phyloP scores from a whole-genome alignment of 2,888 invertebrate species.

The Teinopalpus imperialis region DNA sequence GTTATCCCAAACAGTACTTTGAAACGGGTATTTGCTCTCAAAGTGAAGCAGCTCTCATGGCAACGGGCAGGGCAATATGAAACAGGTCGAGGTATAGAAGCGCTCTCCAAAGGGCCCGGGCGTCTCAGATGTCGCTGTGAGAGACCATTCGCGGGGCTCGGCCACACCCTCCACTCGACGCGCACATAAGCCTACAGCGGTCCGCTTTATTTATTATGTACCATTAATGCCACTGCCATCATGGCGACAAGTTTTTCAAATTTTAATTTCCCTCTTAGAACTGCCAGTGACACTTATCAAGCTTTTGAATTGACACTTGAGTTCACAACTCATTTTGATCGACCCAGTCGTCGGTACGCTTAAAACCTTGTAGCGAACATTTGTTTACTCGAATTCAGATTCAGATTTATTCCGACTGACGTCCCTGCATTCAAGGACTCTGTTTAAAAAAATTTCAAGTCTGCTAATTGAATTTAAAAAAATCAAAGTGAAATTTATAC shows the following conservation, averaged over 20 bases:
- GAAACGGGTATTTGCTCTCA: constrained; percentile 75
- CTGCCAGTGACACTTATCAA: constrained; percentile 57
- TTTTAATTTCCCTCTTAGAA: constrained; percentile 77
- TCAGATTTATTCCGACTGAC: constrained; percentile 15
- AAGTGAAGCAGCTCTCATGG: constrained; percentile 73
- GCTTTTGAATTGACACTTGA: constrained; percentile 69
- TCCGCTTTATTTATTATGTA: constrained; percentile 81
- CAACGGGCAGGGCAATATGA: constrained; percentile 75
- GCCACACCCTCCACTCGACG: constrained; percentile 80
- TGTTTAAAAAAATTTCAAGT: constrained; percentile 1
- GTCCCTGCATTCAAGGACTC: constrained; percentile 6
- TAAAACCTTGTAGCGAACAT: constrained; percentile 14
- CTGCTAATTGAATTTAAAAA: constrained; percentile 3
- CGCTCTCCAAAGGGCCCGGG: constrained; percentile 73
- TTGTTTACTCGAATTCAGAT: constrained; percentile 33
- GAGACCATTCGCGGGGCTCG: constrained; percentile 77
- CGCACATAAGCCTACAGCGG: constrained; percentile 76
- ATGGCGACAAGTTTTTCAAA: constrained; percentile 79
- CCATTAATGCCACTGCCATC: constrained; percentile 78
- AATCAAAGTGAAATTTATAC: constrained; percentile 3
- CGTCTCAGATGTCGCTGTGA: constrained; percentile 78
- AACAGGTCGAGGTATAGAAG: constrained; percentile 73
- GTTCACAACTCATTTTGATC: constrained; percentile 57
- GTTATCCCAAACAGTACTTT: constrained; percentile 30
- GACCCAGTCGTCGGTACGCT: constrained; percentile 12